Base-by-base conservation (phyloP, 2,797 vertebrate species). In the Parauchenoglanis punctatus region DNA sequence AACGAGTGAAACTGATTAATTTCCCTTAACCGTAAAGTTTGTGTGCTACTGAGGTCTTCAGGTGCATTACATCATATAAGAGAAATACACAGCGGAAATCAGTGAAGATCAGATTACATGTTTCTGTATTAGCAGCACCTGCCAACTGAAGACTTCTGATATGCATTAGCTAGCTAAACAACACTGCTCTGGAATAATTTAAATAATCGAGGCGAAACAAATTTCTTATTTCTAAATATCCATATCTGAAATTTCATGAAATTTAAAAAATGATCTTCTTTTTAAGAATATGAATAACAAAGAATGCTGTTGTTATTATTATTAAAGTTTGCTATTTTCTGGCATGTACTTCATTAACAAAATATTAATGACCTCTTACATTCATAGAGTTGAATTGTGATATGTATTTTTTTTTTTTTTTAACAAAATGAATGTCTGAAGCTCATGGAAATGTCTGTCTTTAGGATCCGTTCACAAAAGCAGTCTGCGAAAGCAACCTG, bases 371-470 rank as follows among this genome's bases (percentile, higher is more conserved):
- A 87, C 61, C 83, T 70, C 8, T 52, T 67, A 82, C 81, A 67
- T 82, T 67, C 61, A 28, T 20, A 52, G n/a, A 54, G 46, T 68
- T 54, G 11, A 83, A 68, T 31, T 84, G 17, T 75, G 81, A 67
- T 52, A 63, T 81, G 20, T 20, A 59, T 65, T 81, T 2, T 63
- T 52, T 6, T n/a, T 84, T 52, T 54, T 10, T n/a, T 77, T 84
- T 44, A 68, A 82, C 86, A 44, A 82, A 85, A 83, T 75, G 58
- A 83, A 84, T 85, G 85, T 78, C 59, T 81, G 73, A 31, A 63
- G 72, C 75, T 76, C 81, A 87, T 89, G 89, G 89, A 89, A 90
- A 81, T 56, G 68, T 81, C 40, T n/a, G 12, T 86, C 72, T 72
- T 84, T 68, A 81, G 56, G 54, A 80, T 86, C 63, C 52, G 23